Base-by-base conservation (phyloP, 2,113 vertebrate species). In the Sinosuthora webbiana region DNA sequence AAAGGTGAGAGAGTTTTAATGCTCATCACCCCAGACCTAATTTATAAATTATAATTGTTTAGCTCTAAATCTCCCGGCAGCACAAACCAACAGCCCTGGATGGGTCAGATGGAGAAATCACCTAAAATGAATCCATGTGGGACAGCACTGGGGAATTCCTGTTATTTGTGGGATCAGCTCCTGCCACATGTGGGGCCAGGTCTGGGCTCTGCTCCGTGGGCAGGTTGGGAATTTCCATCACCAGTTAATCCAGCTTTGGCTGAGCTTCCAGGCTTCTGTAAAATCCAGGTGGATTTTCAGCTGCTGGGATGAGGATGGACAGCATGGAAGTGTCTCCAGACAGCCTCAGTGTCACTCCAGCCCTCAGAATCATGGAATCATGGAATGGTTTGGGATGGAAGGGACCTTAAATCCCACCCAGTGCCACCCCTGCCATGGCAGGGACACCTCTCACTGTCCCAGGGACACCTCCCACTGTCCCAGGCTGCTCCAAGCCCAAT, bases 291-390 rank as follows among this genome's bases (percentile, higher is more conserved):
- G 13, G 37, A 16, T 30, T 17, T 30, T 17, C 53, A 27, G 41
- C 22, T n/a, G 12, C 33, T 27, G 56, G n/a, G 62, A 17, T 50
- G 63, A 31, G 45, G 63, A 22, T 5, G 28, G 18, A 30, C 25
- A 33, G 3, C 15, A 2, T 8, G 49, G 44, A 23, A 82, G 4
- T 8, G 59, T 47, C 23, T 42, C 45, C 45, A 62, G 41, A 10
- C 4, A 12, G 4, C 15, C 9, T 8, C n/a, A 47, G 23, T 8
- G 1, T 39, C 4, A 0, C 24, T 39, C 31, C 52, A 39, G 10
- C 13, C 28, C 27, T 39, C 0, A 9, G 42, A 57, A 21, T 33
- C 10, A 8, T 18, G 25, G 53, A 60, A 50, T 27, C 13, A 10
- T 23, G 25, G 55, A 41, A 50, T 27, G 24, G 21, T 27, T 56